Base-by-base conservation (phyloP, 2,797 vertebrate species). In the Melanotaenia nigrans region DNA sequence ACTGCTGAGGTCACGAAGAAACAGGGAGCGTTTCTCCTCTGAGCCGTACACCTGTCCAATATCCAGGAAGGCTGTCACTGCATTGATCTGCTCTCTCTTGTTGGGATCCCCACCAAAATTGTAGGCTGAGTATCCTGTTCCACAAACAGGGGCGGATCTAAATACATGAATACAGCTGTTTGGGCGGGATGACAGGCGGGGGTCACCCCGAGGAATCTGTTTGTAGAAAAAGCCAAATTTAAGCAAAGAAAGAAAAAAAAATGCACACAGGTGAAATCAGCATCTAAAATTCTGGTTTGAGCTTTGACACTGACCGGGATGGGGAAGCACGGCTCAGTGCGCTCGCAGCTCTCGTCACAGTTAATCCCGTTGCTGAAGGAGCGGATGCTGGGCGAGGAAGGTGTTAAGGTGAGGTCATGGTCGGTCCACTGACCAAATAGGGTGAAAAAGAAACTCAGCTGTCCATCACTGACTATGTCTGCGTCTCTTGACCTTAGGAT, bases 31-130 rank as follows among this genome's bases (percentile, higher is more conserved):
- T 0, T 81, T 36, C 0, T 92, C 89, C 0, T 96, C 95, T 0
- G 96, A 89, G 62, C 96, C 93, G 0, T 98, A 98, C 24, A 99
- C 91, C 0, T 93, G 93, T 66, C 95, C 89, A 64, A 95, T 89
- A 0, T 98, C 96, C 12, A 97, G 63, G 90, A 93, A 98, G 0
- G 97, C 89, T 0, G 93, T 98, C 78, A 94, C 81, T 0, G 95
- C 45, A 0, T 98, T 99, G 83, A 98, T 95, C 92, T 99, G 97
- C 88, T 98, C 92, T 3, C 95, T 89, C 55, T 68, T 85, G 11
- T 62, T 82, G 5, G 89, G 30, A 0, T 70, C 81, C 0, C 89
- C 91, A 0, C 92, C 94, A 13, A 95, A 95, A 12, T 92, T 90
- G 70, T 65, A 92, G 10, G 87, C 87, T 0, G 92, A 86, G 0